These are phyloP conservation scores for Chelon labrosus DNA, from an alignment of 2,797 vertebrate species.

Conservation along the genomic window DNA sequence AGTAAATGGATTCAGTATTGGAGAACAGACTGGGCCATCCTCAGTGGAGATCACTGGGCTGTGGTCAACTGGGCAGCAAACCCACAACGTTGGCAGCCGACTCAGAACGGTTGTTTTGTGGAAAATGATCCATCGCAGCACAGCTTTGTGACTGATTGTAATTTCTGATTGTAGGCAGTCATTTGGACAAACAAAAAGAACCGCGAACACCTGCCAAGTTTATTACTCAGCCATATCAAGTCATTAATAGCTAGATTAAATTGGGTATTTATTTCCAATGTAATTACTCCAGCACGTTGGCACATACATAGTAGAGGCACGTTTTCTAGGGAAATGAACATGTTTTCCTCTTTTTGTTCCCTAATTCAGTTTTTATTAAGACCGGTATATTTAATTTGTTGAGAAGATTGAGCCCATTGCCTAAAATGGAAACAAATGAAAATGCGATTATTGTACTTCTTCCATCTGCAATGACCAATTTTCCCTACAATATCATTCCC, in stretches of 20 bases:
- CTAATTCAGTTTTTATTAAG: background rate
- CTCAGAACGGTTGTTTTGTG: constrained; percentile 58
- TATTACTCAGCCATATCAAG: constrained; percentile 27
- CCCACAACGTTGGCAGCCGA: constrained; percentile 43
- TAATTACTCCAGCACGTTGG: constrained; percentile 1
- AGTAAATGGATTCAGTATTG: constrained; percentile 70
- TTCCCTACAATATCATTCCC: constrained; percentile 5
- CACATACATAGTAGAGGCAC: background rate
- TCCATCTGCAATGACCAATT: constrained; percentile 24
- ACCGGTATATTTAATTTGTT: background rate
- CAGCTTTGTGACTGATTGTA: constrained; percentile 62
- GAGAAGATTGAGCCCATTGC: background rate
- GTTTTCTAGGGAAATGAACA: background rate
- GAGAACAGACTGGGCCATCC: constrained; percentile 50
- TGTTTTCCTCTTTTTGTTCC: background rate
- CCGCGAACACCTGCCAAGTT: constrained; percentile 25
- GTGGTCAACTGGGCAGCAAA: constrained; percentile 64
- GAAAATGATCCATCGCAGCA: constrained; percentile 59
- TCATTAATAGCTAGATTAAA: constrained; percentile 18
- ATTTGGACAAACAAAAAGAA: constrained; percentile 50
- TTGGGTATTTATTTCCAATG: constrained; percentile 3
- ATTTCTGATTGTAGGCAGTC: constrained; percentile 55
- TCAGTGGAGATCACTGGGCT: constrained; percentile 59
- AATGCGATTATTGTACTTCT: background rate
- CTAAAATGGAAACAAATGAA: constrained; percentile 5